phyloP scores from a whole-genome alignment of 1,140 invertebrate genomes.

The Papilio polyxenes region DNA sequence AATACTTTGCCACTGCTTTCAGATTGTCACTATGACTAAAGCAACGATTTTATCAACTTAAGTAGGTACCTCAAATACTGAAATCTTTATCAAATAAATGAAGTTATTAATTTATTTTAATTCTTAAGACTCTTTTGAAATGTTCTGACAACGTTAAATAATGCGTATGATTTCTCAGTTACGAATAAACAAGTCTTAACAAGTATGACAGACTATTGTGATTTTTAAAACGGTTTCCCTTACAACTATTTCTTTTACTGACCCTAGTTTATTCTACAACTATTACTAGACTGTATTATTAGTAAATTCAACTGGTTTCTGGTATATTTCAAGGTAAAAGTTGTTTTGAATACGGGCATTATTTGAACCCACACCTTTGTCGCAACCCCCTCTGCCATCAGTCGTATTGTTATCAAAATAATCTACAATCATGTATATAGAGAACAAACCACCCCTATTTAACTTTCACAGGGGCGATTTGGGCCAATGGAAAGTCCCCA shows the following conservation, averaged over 20 bases:
- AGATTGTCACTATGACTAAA: too few relatives aligned
- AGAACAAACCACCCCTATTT: conserved; percentile 8
- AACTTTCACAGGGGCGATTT: conserved; percentile 29
- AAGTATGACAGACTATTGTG: background rate
- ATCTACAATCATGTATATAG: conserved; percentile 19
- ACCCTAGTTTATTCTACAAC: background rate
- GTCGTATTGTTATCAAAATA: conserved; percentile 20
- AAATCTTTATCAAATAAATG: too few relatives aligned
- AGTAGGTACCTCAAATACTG: too few relatives aligned
- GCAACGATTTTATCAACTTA: too few relatives aligned
- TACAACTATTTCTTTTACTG: background rate
- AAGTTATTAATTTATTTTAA: too few relatives aligned
- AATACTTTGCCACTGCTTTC: background rate
- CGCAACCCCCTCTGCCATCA: background rate
- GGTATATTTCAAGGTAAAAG: background rate
- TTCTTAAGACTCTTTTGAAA: too few relatives aligned
- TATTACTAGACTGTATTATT: background rate
- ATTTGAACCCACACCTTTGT: conserved; percentile 2
- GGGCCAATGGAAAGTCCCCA: conserved; percentile 27
- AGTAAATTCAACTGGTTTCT: background rate
- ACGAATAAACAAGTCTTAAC: background rate
- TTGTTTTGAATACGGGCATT: conserved; percentile 5
- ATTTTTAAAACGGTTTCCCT: background rate
- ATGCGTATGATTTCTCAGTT: too few relatives aligned
- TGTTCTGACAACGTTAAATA: too few relatives aligned